These are phyloP conservation scores for Parapsyche elsis DNA, from an alignment of 1,140 invertebrate species.

Conservation along the genomic window DNA sequence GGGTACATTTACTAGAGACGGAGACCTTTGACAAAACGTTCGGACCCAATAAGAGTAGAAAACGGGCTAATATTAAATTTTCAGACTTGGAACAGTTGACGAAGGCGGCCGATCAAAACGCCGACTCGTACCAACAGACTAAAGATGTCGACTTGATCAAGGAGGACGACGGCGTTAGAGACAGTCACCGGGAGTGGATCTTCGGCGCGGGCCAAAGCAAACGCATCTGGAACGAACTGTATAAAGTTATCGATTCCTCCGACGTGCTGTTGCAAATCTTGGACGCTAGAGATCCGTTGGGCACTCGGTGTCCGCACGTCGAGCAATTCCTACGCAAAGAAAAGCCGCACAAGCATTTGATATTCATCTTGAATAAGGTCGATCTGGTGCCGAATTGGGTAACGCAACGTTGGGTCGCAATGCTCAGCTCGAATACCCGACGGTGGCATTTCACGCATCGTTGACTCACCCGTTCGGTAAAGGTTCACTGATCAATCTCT, in stretches of 20 bases:
- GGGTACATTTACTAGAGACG: slow-evolving; percentile 95
- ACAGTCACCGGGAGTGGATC: slow-evolving; percentile 83
- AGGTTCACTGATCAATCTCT: slow-evolving; percentile 94
- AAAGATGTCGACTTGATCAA: slow-evolving; percentile 86
- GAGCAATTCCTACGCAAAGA: slow-evolving; percentile 91
- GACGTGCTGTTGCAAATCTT: slow-evolving; percentile 96
- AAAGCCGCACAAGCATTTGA: slow-evolving; percentile 93
- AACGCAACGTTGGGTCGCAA: slow-evolving; percentile 94
- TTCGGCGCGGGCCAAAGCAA: slow-evolving; percentile 95
- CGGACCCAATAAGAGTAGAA: slow-evolving; percentile 93
- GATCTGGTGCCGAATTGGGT: slow-evolving; percentile 97
- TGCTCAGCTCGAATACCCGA: slow-evolving; percentile 96
- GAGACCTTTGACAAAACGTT: slow-evolving; percentile 95
- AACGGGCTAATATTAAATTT: slow-evolving; percentile 86
- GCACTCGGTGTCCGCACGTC: slow-evolving; percentile 93
- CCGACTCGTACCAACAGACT: slow-evolving; percentile 80
- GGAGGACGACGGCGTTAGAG: slow-evolving; percentile 83
- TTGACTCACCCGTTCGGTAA: slow-evolving; percentile 99
- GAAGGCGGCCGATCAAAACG: slow-evolving; percentile 75
- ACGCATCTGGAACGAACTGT: slow-evolving; percentile 99
- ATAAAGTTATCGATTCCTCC: slow-evolving; percentile 99
- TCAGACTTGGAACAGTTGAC: slow-evolving; percentile 78
- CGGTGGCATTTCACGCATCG: slow-evolving; percentile 98
- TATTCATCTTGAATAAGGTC: slow-evolving; percentile 96
- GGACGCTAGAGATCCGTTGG: slow-evolving; percentile 95